Percentiles rank a stretch among this genome's conserved stretches.
These are phyloP conservation scores for Drosophila antonietae DNA, from an alignment of 2,888 invertebrate species.

Conservation along the genomic window DNA sequence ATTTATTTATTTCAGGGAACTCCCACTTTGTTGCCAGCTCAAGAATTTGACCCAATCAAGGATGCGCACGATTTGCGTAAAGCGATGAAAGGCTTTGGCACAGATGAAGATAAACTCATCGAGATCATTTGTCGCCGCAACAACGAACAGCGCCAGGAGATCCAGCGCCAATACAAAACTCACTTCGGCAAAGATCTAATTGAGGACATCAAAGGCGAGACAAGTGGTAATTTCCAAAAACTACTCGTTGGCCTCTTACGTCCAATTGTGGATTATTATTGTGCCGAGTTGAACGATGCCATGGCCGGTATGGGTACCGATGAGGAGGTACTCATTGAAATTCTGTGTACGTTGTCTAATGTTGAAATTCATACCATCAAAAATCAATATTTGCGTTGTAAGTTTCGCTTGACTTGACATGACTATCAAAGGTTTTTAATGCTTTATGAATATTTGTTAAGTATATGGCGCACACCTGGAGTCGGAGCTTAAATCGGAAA, in stretches of 20 bases:
- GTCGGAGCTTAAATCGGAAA: constrained; percentile 93
- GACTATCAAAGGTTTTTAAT: neutral
- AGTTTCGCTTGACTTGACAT: constrained; percentile 82
- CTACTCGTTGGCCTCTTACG: constrained; percentile 93
- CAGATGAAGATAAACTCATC: constrained; percentile 95
- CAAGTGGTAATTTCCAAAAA: constrained; percentile 94
- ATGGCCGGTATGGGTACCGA: constrained; percentile 93
- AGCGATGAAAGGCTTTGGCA: constrained; percentile 96
- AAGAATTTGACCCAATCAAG: constrained; percentile 90
- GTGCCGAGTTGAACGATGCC: constrained; percentile 92
- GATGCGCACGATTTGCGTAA: constrained; percentile 93
- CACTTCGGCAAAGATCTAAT: constrained; percentile 88
- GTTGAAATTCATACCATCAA: constrained; percentile 92
- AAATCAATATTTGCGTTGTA: constrained; percentile 90
- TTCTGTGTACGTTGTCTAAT: constrained; percentile 94
- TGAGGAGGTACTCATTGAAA: constrained; percentile 94
- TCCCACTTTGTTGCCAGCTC: constrained; percentile 91
- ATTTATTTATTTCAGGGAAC: constrained; percentile 76
- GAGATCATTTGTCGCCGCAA: constrained; percentile 92
- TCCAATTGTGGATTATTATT: constrained; percentile 92
- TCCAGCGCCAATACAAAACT: constrained; percentile 84
- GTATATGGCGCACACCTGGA: constrained; percentile 93
- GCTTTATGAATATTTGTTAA: constrained; percentile 80
- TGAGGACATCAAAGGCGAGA: constrained; percentile 94
- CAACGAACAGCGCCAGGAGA: constrained; percentile 91